Conservation (phyloP, 2,888 invertebrate genomes). For the Actias luna region DNA sequence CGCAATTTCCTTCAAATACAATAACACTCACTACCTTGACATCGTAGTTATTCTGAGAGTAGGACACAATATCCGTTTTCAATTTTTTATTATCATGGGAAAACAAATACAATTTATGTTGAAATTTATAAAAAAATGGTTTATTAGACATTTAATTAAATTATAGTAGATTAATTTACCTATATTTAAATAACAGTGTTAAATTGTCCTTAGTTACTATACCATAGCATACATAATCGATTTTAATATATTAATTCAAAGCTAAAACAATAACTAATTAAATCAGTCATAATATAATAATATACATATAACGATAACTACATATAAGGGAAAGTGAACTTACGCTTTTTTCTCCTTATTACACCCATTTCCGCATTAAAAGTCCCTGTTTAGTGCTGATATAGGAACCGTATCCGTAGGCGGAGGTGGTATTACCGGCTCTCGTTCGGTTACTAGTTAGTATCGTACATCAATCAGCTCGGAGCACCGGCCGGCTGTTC, state of each 20-base stretch:
- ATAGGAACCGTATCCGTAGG: conserved; percentile 41
- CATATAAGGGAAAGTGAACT: conserved; percentile 57
- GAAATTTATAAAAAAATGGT: not conserved
- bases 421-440: conserved; percentile 47
- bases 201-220: not conserved
- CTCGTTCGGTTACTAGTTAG: conserved; percentile 45
- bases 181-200: not conserved
- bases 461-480: conserved; percentile 60
- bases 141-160: not conserved
- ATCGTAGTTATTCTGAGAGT: conserved; percentile 17
- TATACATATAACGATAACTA: conserved; percentile 21
- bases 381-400: conserved; percentile 54
- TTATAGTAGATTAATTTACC: not conserved
- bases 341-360: conserved; percentile 76
- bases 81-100: conserved; percentile 26
- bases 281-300: too few species aligned
- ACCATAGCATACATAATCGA: not conserved
- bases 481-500: conserved; percentile 54
- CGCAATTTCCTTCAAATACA: conserved; percentile 22
- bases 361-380: conserved; percentile 70
- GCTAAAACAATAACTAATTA: not conserved
- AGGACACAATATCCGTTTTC: conserved; percentile 42
- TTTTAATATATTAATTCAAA: not conserved
- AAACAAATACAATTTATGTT: conserved; percentile 21
- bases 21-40: conserved; percentile 31